These are phyloP conservation scores for Ormyrus thymus DNA, from an alignment of 2,888 invertebrate species.

Conservation along the genomic window DNA sequence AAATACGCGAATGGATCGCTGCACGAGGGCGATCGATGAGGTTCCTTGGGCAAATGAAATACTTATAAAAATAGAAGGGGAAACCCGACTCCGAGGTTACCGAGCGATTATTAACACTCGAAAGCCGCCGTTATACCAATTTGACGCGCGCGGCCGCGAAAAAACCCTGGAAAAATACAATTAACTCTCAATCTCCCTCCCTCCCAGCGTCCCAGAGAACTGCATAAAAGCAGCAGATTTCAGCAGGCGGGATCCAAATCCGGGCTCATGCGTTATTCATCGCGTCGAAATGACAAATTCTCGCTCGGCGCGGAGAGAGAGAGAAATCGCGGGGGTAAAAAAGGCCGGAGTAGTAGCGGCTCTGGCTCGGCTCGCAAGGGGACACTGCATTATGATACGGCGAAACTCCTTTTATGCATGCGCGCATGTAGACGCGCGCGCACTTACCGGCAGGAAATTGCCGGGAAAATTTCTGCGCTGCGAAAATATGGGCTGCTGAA, in stretches of 20 bases:
- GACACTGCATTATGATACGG: too few species aligned
- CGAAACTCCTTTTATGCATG: too few species aligned
- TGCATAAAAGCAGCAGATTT: neutral
- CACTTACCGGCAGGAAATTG: slow-evolving; percentile 32
- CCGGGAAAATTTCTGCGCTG: slow-evolving; percentile 27
- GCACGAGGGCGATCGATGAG: neutral
- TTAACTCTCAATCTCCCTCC: too few species aligned
- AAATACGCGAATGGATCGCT: neutral
- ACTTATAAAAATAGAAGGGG: too few species aligned
- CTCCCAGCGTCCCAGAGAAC: neutral
- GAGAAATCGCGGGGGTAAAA: neutral
- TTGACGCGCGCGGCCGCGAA: too few species aligned
- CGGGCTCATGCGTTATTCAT: slow-evolving; percentile 11
- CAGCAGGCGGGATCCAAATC: neutral
- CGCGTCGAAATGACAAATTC: neutral
- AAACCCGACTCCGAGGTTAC: too few species aligned
- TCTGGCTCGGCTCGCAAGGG: too few species aligned
- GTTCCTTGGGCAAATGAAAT: too few species aligned
- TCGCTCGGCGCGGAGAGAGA: neutral
- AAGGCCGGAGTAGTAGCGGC: neutral
- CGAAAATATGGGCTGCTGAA: slow-evolving; percentile 12
- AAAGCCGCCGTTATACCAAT: too few species aligned
- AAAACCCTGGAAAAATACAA: too few species aligned
- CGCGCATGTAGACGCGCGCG: neutral
- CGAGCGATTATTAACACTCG: too few species aligned